Evolutionary conservation across 2,888 invertebrate species (phyloP).

Genomic region (Drosophila koepferae): DNA sequence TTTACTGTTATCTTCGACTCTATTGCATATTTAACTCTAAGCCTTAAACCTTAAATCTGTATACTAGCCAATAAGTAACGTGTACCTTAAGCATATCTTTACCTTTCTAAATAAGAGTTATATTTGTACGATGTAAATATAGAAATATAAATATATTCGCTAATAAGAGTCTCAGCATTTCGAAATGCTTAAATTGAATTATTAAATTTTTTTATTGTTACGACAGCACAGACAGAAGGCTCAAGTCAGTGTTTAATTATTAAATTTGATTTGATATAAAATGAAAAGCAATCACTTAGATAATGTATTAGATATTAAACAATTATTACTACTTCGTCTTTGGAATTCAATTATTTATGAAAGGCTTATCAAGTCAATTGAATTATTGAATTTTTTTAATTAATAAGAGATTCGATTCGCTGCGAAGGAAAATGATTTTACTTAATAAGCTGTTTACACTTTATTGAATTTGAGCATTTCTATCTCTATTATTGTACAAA

Average conservation of each 20-base stretch:
- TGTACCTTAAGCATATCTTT: neutral
- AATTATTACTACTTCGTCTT: neutral
- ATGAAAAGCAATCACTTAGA: neutral
- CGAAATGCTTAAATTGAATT: too few relatives aligned
- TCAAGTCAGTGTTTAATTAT: neutral
- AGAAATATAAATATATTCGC: too few relatives aligned
- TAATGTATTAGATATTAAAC: neutral
- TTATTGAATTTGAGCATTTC: constrained; percentile 1
- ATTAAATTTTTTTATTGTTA: neutral
- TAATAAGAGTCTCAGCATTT: too few relatives aligned
- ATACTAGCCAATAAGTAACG: neutral
- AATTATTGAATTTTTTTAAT: neutral
- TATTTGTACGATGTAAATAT: too few relatives aligned
- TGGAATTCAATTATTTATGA: neutral
- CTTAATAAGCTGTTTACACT: constrained; percentile 1
- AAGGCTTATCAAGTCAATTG: neutral
- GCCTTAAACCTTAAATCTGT: neutral
- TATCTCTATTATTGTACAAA: constrained; percentile 5
- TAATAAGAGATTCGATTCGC: neutral
- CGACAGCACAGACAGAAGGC: too few relatives aligned
- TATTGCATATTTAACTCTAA: neutral
- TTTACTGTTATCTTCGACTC: neutral
- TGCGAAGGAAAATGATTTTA: neutral
- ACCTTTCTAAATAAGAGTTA: too few relatives aligned
- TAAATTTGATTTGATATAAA: neutral